Percentiles rank a stretch among this genome's conserved stretches.
phyloP scores from a whole-genome alignment of 1,140 invertebrate genomes.

The Dreissena polymorpha region DNA sequence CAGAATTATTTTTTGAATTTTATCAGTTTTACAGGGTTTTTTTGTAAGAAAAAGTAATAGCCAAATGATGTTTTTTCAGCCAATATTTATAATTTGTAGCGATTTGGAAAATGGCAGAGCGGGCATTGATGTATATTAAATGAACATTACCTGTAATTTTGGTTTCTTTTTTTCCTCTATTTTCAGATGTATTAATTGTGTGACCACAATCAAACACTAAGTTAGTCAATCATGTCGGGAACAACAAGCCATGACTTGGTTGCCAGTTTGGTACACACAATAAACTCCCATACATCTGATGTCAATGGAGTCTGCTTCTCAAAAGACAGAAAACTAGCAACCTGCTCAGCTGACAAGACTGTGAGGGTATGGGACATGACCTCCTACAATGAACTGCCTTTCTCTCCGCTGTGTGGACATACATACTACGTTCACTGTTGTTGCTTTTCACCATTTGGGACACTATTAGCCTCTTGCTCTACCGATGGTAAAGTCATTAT shows the following conservation, averaged over 20 bases:
- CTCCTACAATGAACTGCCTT: slow-evolving; percentile 72
- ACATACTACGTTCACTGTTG: slow-evolving; percentile 79
- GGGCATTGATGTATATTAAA: too few relatives aligned
- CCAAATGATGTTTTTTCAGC: too few relatives aligned
- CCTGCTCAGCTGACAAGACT: slow-evolving; percentile 79
- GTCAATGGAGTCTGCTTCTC: slow-evolving; percentile 81
- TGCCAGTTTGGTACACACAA: slow-evolving; percentile 71
- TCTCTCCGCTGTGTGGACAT: slow-evolving; percentile 79
- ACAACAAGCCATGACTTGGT: too few relatives aligned
- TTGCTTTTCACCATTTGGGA: slow-evolving; percentile 86
- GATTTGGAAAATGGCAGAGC: too few relatives aligned
- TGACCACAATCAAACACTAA: too few relatives aligned
- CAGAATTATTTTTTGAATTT: too few relatives aligned
- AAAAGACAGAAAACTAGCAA: slow-evolving; percentile 71
- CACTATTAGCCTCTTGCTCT: slow-evolving; percentile 86
- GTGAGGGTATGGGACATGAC: slow-evolving; percentile 77
- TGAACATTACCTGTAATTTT: too few relatives aligned
- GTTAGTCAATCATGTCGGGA: slow-evolving; percentile 15
- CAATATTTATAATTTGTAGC: too few relatives aligned
- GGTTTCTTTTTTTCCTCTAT: too few relatives aligned
- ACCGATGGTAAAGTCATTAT: slow-evolving; percentile 87
- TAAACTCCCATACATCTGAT: slow-evolving; percentile 83
- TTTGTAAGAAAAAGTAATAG: too few relatives aligned
- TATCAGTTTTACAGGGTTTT: too few relatives aligned
- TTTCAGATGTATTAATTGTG: too few relatives aligned